Evolutionary conservation across 1,140 invertebrate species (phyloP).

Genomic region (Oryctes rhinoceros): DNA sequence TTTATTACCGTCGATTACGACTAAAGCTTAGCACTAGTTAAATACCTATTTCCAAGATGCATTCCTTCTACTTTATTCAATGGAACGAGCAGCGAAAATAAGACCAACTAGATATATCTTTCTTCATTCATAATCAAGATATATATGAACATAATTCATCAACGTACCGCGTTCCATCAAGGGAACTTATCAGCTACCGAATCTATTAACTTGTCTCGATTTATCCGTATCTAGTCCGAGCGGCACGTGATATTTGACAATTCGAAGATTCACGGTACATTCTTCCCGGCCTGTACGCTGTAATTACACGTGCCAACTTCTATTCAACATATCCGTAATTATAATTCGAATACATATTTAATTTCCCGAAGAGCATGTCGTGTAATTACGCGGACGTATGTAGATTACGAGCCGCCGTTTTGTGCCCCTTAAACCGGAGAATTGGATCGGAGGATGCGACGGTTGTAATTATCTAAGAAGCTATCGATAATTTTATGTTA

Average conservation of each 20-base stretch:
- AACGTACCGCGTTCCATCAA: no score
- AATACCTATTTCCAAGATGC: no score
- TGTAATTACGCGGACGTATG: constrained; percentile 7
- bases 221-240: not conserved
- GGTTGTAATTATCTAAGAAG: constrained; percentile 10
- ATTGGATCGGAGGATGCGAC: not conserved
- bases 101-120: no score
- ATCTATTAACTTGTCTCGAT: not conserved
- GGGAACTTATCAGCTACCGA: not conserved
- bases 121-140: no score
- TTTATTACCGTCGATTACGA: no score
- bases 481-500: constrained; percentile 11
- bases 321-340: constrained; percentile 11
- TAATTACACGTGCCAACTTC: constrained; percentile 14
- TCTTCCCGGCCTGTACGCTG: not conserved
- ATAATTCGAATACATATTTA: constrained; percentile 12
- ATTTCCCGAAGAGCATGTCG: not conserved
- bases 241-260: constrained; percentile 20
- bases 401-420: not conserved
- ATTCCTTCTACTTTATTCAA: no score
- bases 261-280: constrained; percentile 14
- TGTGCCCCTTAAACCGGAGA: not conserved
- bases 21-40: no score
- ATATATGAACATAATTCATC: no score
- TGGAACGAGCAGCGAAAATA: no score